Evolutionary conservation across 1,140 invertebrate genomes (phyloP).

Genomic region (Ladona fulva): DNA sequence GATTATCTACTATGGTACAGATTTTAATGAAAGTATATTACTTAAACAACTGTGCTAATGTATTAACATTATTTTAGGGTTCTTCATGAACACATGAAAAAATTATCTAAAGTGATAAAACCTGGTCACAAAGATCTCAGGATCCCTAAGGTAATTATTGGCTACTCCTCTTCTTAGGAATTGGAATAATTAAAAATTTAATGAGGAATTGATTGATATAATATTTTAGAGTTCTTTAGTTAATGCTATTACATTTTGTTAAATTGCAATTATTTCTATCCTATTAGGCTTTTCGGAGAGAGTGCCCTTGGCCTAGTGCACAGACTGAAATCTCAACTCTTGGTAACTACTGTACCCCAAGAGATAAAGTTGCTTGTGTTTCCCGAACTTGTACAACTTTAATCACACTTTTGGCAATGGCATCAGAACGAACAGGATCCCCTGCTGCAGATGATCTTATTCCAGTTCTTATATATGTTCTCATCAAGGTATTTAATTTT

Average conservation of each 20-base stretch:
- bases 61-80: conserved; percentile 42
- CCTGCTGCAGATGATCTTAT: conserved; percentile 95
- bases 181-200: too few species aligned
- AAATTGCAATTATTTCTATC: not conserved
- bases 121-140: conserved; percentile 73
- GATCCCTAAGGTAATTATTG: conserved; percentile 53
- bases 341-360: conserved; percentile 87
- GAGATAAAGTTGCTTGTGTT: conserved; percentile 87
- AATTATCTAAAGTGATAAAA: conserved; percentile 67
- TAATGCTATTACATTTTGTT: not conserved
- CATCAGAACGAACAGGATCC: conserved; percentile 60
- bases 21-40: too few species aligned
- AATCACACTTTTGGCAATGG: conserved; percentile 83
- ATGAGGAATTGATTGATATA: too few species aligned
- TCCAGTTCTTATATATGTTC: conserved; percentile 92
- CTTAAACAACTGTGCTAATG: too few species aligned
- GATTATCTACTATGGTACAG: too few species aligned
- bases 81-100: conserved; percentile 79
- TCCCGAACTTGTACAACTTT: conserved; percentile 51
- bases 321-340: conserved; percentile 88
- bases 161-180: too few species aligned
- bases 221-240: too few species aligned
- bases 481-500: conserved; percentile 66
- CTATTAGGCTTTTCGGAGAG: conserved; percentile 60
- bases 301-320: conserved; percentile 95